Evolutionary conservation across 2,797 vertebrate species (phyloP).

Genomic region (Bradypodion ventrale): DNA sequence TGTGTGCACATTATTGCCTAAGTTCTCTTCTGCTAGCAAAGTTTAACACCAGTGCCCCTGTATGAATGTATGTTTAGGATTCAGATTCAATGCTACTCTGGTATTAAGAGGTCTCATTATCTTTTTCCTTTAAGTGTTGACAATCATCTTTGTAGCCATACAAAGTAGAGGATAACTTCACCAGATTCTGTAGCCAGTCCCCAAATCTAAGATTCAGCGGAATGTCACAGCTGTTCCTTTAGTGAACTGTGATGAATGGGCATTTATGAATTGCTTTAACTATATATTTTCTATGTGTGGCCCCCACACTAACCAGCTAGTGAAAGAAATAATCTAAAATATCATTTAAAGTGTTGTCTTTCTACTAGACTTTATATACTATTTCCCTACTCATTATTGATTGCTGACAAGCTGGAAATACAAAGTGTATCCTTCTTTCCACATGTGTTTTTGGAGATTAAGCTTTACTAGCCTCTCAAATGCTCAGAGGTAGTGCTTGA

Average conservation of each 20-base stretch:
- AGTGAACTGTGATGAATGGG: background rate
- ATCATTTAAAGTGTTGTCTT: background rate
- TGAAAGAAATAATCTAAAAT: background rate
- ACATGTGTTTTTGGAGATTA: background rate
- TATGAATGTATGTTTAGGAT: background rate
- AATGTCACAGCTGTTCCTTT: too few relatives aligned
- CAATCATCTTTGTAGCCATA: background rate
- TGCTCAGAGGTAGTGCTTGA: background rate
- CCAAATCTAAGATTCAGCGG: too few relatives aligned
- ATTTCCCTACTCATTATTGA: too few relatives aligned
- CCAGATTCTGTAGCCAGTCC: background rate
- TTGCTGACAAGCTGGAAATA: background rate
- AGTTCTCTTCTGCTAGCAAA: background rate
- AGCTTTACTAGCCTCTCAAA: background rate
- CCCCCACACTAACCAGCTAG: background rate
- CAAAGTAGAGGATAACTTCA: background rate
- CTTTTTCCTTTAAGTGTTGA: background rate
- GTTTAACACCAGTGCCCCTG: background rate
- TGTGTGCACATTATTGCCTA: background rate
- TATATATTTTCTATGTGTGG: background rate
- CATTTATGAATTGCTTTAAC: background rate
- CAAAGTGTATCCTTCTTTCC: background rate
- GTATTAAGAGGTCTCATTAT: background rate
- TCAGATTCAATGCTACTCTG: background rate
- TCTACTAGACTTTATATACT: background rate